Evolutionary conservation across 2,888 invertebrate species (phyloP), one percentile per base, ranked within the genome.

Genomic region (Bellardia pandia): DNA sequence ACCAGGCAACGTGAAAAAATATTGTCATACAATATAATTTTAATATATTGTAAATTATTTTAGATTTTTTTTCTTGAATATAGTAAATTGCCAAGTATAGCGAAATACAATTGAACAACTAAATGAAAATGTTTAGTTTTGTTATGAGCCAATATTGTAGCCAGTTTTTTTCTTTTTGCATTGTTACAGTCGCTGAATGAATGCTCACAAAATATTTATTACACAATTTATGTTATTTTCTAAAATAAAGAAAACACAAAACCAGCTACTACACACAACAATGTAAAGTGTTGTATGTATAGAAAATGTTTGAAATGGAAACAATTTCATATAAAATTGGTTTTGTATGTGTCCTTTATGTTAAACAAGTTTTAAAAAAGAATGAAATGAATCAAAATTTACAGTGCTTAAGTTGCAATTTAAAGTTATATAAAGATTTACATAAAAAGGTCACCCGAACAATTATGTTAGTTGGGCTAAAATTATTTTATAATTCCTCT

Each of bases 191-290:
- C 76, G 53, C 69, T 71, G 71, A 37, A 48, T 80, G 60, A 80
- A 79, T 83, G 76, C 69, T 71, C 66, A 81, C 74, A 45, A 72
- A 82, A 58, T 71, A 40, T 80, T 64, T 72, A 58, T 64, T 72
- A 64, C 33, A 74, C 0, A 60, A 68, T 69, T 30, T 30, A 48
- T 11, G 23, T 58, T 79, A 16, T n/a, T 56, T 62, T 60, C 4
- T 40, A 2, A 11, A 23, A 53, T n/a, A 60, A 74, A 30, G 60
- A 30, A 23, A n/a, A 45, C 13, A 45, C 45, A 45, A 45, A 45
- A 45, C 45, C 45, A 45, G 45, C 45, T 30, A 33, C 11, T n/a
- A 2, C 4, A 40, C 13, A 45, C 9, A 37, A 45, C 8, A 58
- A 68, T 23, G 16, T 13, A 51, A 64, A 40, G 23, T 56, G 9